Percentiles rank a stretch among this genome's conserved stretches.
These are phyloP conservation scores for Accipiter cooperii DNA, from an alignment of 2,113 vertebrate species.

Conservation along the genomic window DNA sequence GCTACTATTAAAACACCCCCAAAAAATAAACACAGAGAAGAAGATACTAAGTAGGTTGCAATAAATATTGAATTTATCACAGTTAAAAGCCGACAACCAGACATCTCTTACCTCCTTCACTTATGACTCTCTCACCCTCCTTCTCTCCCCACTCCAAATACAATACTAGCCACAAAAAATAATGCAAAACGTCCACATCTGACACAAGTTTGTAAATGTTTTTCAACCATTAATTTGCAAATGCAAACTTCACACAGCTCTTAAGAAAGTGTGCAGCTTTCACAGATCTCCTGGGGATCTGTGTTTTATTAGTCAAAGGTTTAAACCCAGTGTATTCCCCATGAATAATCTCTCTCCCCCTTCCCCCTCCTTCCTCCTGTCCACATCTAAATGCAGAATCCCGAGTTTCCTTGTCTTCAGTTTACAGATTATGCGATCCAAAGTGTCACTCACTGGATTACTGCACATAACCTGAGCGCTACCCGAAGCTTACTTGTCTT, in stretches of 20 bases:
- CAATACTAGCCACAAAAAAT: background rate
- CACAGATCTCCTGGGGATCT: background rate
- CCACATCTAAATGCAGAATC: constrained; percentile 23
- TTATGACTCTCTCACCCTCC: background rate
- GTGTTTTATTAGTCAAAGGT: constrained; percentile 20
- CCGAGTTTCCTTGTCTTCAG: constrained; percentile 21
- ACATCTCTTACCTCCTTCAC: background rate
- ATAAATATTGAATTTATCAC: background rate
- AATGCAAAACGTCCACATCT: background rate
- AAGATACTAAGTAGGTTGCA: background rate
- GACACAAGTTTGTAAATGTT: background rate
- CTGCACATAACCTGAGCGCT: constrained; percentile 9
- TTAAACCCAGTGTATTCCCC: constrained; percentile 29
- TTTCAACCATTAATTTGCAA: background rate
- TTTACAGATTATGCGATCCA: constrained; percentile 54
- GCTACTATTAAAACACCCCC: background rate
- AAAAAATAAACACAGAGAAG: background rate
- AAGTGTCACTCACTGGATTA: constrained; percentile 58
- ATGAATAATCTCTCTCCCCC: background rate
- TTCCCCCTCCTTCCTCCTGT: background rate
- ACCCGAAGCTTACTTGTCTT: constrained; percentile 27
- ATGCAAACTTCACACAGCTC: background rate
- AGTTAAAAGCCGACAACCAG: background rate
- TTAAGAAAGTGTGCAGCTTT: background rate
- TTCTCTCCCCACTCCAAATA: background rate